These are phyloP conservation scores for Rhincodon typus DNA, from an alignment of 2,797 vertebrate species.

Conservation along the genomic window DNA sequence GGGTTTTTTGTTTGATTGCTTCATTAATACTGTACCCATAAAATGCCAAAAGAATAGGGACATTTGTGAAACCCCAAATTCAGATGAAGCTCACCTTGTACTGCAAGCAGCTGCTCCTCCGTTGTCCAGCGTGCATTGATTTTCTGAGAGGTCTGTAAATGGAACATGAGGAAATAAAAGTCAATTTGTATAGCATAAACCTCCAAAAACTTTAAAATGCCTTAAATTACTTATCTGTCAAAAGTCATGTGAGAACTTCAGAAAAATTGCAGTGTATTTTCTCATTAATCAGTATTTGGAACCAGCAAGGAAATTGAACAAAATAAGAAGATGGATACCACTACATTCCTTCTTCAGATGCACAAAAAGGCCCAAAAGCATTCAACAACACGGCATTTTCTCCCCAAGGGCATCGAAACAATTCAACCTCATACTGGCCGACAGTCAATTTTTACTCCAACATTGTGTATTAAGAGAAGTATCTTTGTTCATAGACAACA, in stretches of 20 bases:
- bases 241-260: neutral
- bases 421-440: neutral
- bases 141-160: constrained; percentile 87
- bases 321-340: neutral
- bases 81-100: constrained; percentile 76
- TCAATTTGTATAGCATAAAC: neutral
- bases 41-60: neutral
- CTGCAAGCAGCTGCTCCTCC: constrained; percentile 95
- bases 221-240: neutral
- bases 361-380: too few species aligned
- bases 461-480: neutral
- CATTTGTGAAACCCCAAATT: neutral
- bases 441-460: neutral
- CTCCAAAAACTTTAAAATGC: neutral
- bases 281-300: neutral
- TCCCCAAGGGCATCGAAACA: neutral
- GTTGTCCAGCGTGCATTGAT: constrained; percentile 98
- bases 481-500: neutral
- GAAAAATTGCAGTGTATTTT: neutral
- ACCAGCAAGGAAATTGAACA: neutral
- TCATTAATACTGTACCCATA: neutral
- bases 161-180: constrained; percentile 38
- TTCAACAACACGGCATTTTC: neutral
- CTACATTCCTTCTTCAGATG: neutral
- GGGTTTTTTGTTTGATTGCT: neutral